Base-by-base conservation (phyloP, 2,888 invertebrate species). In the Hartigia nigra region DNA sequence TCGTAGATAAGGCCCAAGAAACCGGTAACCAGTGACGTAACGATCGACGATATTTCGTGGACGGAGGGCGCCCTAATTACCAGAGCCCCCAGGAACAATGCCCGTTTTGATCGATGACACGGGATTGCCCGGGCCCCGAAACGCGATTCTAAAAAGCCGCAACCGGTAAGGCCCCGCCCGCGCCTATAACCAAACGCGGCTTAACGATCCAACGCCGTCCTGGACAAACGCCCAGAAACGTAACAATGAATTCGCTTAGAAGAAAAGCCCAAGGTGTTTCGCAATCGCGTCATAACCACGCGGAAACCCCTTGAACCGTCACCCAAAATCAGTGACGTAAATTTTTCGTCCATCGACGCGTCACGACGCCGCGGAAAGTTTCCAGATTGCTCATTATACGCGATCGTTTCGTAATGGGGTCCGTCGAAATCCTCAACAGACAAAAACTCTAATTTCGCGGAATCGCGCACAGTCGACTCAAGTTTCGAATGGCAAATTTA, bases 41-140 rank as follows among this genome's bases (percentile, higher is more conserved):
- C 32, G 55, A 72, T 31, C 72, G 72, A 72, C 72, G 32, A 72
- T 34, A 72, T 72, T 72, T 72, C 72, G 32, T 34, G 72, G 72
- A 72, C 12, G 72, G 31, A 31, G 12, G 31, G 72, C 72, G 72
- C 31, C 72, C 72, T 72, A 72, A 72, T 72, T 72, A 72, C 31
- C 55, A 55, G 55, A 55, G 55, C 23, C 55, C 55, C 55, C 55
- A 77, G 75, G 80, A 80, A 79, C 79, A 81, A 79, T 81, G 75
- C 79, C 74, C 74, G 69, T 79, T 77, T 81, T 80, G 81, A 81
- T 81, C 79, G 80, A 81, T 79, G 78, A 78, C 80, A 76, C 77
- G 77, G 80, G 55, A 55, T 55, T 55, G 55, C 55, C 55, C 55
- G 55, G 55, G 2, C 55, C 55, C 55, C 55, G 55, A 55, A 23